Evolutionary conservation across 1,140 invertebrate genomes (phyloP).

Genomic region (Bombus vancouverensis): DNA sequence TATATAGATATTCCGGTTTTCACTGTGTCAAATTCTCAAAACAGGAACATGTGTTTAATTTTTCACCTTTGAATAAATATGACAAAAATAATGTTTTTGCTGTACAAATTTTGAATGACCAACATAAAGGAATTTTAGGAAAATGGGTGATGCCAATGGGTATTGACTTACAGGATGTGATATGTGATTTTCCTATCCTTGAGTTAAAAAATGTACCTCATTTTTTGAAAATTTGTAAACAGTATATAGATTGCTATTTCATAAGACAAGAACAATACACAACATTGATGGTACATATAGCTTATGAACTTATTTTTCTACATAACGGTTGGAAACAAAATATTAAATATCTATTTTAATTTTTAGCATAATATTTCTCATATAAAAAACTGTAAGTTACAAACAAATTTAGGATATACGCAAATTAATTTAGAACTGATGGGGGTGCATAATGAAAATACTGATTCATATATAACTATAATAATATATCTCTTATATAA

Average conservation of each 20-base stretch:
- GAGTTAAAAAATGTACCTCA: constrained; percentile 26
- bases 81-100: constrained; percentile 19
- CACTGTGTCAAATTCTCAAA: constrained; percentile 47
- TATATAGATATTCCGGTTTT: constrained; percentile 63
- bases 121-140: constrained; percentile 52
- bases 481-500: constrained; percentile 59
- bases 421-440: constrained; percentile 54
- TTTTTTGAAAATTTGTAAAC: constrained; percentile 63
- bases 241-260: constrained; percentile 59
- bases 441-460: constrained; percentile 30
- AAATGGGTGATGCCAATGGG: constrained; percentile 70
- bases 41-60: constrained; percentile 60
- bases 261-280: constrained; percentile 57
- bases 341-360: constrained; percentile 9
- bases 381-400: constrained; percentile 46
- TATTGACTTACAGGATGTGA: constrained; percentile 54
- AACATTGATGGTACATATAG: constrained; percentile 52
- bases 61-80: constrained; percentile 21
- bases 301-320: background rate
- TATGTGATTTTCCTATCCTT: constrained; percentile 46
- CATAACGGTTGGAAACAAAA: background rate
- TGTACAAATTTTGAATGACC: constrained; percentile 54
- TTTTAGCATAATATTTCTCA: constrained; percentile 42
- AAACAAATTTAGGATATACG: constrained; percentile 48
- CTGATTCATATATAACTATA: constrained; percentile 41